Percentiles rank a stretch among this genome's conserved stretches.
Evolutionary conservation across 2,797 vertebrate genomes (phyloP).

Genomic region (Mallotus villosus): DNA sequence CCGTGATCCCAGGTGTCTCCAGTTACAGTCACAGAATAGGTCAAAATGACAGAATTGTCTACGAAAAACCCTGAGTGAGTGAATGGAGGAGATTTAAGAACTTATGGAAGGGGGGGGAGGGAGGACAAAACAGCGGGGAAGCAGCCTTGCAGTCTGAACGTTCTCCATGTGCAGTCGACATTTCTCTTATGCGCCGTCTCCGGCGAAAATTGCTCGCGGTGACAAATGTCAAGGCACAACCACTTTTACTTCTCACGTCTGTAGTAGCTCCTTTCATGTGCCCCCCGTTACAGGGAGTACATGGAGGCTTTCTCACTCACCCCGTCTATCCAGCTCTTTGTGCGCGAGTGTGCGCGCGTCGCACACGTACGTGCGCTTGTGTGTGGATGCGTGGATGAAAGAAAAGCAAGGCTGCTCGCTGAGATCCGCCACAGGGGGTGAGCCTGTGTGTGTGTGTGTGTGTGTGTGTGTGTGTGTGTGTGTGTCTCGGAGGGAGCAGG

Average conservation of each 20-base stretch:
- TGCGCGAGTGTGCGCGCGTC: not conserved
- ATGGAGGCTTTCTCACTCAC: not conserved
- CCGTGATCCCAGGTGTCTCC: no score
- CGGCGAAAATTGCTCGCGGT: slow-evolving; percentile 8
- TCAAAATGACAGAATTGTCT: no score
- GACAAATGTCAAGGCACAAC: slow-evolving; percentile 11
- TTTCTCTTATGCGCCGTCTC: not conserved
- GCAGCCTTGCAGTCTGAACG: slow-evolving; percentile 7
- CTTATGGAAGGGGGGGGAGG: not conserved
- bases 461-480: slow-evolving; percentile 16
- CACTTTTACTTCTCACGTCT: slow-evolving; percentile 15
- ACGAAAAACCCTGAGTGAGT: not conserved
- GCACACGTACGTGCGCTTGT: not conserved
- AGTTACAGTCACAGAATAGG: no score
- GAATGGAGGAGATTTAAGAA: not conserved
- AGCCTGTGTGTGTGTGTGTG: slow-evolving; percentile 15
- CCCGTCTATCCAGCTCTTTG: slow-evolving; percentile 8
- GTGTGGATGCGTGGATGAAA: slow-evolving; percentile 16
- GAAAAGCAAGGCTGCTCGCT: slow-evolving; percentile 6
- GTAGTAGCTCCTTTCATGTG: slow-evolving; percentile 6
- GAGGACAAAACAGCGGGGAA: not conserved
- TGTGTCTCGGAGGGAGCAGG: slow-evolving; percentile 56
- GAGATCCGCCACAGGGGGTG: slow-evolving; percentile 7
- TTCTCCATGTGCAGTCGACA: not conserved
- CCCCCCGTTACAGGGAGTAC: slow-evolving; percentile 4